Base-by-base conservation (phyloP, 2,888 invertebrate genomes). In the Melitaea athalia region DNA sequence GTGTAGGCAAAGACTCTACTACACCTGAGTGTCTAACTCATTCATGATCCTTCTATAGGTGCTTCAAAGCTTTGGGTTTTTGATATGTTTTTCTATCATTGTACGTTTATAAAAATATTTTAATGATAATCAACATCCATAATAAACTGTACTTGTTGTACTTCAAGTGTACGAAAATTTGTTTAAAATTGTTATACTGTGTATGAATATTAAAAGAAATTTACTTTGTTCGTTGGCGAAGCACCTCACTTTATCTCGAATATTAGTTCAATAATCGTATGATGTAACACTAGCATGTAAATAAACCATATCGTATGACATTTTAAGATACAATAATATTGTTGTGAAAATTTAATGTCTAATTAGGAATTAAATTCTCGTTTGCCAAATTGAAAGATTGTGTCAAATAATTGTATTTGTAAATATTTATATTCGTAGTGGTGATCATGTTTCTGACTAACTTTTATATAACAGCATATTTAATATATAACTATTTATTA, bases 1-100 rank as follows among this genome's bases (percentile, higher is more conserved):
- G 92, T 92, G 82, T 92, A 91, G 87, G 83, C 84, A 79, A 64
- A 68, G 64, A 72, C 73, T 69, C 59, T 45, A 14, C 61, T 64
- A 47, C 45, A 64, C 38, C 17, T 50, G 38, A 65, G 60, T 59
- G 52, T 61, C 57, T 53, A 17, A 33, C 43, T 55, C 55, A 55
- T 55, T 55, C 55, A 55, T 55, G n/a, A 0, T 33, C 38, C 55
- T n/a, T 38, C n/a, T n/a, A 14, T 38, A 55, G 33, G 55, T 14
- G 14, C 14, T 55, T 33, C n/a, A 5, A 55, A n/a, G 14, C 38
- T 33, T 12, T 17, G 14, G n/a, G n/a, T 55, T 33, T 55, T n/a
- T 38, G 24, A 38, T 38, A 38, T 7, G 38, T 38, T 38, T 38
- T 5, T 38, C 38, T 1, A 38, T 38, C 12, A 24, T 53, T 53